Evolutionary conservation across 2,888 invertebrate genomes (phyloP), one percentile per base, ranked within the genome.

Genomic region (Monopis laevigella): DNA sequence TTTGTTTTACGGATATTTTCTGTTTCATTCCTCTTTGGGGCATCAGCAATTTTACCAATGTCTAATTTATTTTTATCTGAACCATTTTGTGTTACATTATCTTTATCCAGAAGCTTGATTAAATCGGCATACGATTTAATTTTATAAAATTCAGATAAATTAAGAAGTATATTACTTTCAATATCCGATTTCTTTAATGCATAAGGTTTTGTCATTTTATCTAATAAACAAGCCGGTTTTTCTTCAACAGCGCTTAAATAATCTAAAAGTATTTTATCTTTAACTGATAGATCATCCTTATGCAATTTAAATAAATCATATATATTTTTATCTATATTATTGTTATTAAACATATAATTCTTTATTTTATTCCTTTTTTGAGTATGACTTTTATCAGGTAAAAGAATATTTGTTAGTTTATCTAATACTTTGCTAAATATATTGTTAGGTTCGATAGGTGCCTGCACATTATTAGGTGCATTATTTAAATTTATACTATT

Each of bases 101-200:
- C 36, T 36, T 19, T 19, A 36, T 21, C 11, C 40, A 69, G 29
- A 29, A 68, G 35, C 40, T 65, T 66, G 1, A 72, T 40, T 27
- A 78, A 57, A 48, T 74, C 75, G n/a, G 59, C 48, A 24, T 67
- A 59, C 0, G 75, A 69, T 48, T 71, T 72, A 2, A 73, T 62
- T 53, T 70, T 75, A 3, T 72, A 65, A 47, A 75, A 69, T 41
- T 80, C 70, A 0, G 70, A 67, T 26, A 80, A 51, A 47, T 70
- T 73, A 2, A 69, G 52, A 39, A 75, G 51, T 46, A 72, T 65
- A 43, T 66, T 61, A 2, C 72, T 65, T 58, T 69, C 61, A 19
- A 65, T 40, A 36, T 51, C 56, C 7, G 47, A 19, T 18, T 48
- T 51, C 11, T 41, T 10, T 11, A 54, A 46, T n/a, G n/a, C n/a